Conservation (phyloP, 2,113 vertebrate genomes). For the Setophaga petechia region DNA sequence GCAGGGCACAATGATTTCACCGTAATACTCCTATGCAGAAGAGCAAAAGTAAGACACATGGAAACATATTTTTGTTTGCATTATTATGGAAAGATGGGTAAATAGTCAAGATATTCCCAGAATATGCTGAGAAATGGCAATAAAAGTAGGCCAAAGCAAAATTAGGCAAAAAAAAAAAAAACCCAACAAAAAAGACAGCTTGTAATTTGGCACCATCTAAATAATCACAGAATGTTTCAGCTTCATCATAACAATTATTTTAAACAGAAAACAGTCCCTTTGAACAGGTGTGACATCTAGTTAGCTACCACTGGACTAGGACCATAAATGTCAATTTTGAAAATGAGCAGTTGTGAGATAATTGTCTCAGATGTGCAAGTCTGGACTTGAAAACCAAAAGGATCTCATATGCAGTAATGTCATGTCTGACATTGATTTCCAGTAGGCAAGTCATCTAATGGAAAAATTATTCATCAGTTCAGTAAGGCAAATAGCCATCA, state of each 20-base stretch:
- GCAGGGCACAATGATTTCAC: background rate
- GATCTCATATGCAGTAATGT: background rate
- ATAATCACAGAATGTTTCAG: background rate
- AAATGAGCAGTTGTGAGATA: background rate
- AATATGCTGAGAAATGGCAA: background rate
- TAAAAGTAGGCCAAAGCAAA: background rate
- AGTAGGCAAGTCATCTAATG: background rate
- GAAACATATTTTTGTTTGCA: background rate
- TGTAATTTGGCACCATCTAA: background rate
- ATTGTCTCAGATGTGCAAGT: background rate
- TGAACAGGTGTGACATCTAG: background rate
- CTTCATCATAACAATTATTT: background rate
- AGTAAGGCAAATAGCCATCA: background rate
- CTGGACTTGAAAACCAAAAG: background rate
- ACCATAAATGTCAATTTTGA: background rate
- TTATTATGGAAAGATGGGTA: background rate
- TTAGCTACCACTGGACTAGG: background rate
- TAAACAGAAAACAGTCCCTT: background rate
- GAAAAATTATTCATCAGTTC: background rate
- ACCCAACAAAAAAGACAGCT: background rate
- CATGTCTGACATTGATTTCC: background rate
- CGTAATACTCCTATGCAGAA: background rate
- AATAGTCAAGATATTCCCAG: background rate
- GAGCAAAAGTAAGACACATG: background rate
- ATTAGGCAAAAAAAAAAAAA: background rate